Conservation (phyloP, 2,888 invertebrate genomes). For the Dicycla oo region DNA sequence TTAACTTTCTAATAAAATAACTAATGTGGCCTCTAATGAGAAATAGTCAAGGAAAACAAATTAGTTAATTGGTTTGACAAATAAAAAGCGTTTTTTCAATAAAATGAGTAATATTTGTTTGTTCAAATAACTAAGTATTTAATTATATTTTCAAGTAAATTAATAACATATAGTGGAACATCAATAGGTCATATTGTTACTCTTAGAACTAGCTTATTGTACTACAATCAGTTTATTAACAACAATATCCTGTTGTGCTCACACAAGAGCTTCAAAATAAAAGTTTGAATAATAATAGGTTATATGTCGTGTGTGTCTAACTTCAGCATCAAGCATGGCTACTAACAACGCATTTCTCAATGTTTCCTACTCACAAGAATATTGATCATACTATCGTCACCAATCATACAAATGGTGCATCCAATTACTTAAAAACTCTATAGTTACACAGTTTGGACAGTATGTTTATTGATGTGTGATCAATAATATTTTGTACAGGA, state of each 20-base stretch:
- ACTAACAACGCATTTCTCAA: conserved; percentile 8
- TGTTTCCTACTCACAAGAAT: background rate
- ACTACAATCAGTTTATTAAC: background rate
- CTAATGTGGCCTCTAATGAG: background rate
- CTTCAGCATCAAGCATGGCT: conserved; percentile 18
- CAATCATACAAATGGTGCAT: background rate
- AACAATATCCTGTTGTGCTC: conserved; percentile 1
- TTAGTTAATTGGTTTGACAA: background rate
- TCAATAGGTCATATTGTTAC: background rate
- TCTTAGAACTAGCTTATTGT: background rate
- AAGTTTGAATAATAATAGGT: background rate
- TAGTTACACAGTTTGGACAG: conserved; percentile 14
- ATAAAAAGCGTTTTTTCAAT: background rate
- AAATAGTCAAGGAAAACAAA: background rate
- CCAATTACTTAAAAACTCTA: conserved; percentile 20
- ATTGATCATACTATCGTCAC: conserved; percentile 1
- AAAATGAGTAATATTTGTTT: background rate
- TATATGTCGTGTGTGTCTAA: background rate
- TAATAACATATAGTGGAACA: background rate
- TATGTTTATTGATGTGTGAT: conserved; percentile 18
- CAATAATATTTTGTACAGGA: conserved; percentile 45
- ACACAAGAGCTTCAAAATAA: conserved; percentile 1
- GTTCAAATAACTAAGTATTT: background rate
- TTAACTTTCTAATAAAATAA: background rate
- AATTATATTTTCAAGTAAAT: background rate